phyloP scores from a whole-genome alignment of 2,113 vertebrate genomes.

The Anarrhichthys ocellatus region DNA sequence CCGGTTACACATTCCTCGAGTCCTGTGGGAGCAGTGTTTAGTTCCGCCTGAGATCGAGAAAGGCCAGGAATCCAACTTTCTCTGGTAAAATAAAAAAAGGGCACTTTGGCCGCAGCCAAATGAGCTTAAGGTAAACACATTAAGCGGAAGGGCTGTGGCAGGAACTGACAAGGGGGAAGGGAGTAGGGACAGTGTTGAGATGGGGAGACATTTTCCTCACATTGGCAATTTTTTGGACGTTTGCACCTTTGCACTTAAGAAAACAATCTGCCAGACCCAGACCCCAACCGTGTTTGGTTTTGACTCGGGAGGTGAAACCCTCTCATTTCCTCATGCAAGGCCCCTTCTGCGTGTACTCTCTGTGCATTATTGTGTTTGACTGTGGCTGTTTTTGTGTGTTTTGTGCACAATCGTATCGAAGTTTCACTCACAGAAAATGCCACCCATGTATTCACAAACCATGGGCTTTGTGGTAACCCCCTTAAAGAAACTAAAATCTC shows the following conservation, averaged over 20 bases:
- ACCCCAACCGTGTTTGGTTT: slow-evolving; percentile 57
- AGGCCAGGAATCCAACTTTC: slow-evolving; percentile 60
- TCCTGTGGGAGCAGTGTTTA: slow-evolving; percentile 66
- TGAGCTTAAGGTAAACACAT: slow-evolving; percentile 73
- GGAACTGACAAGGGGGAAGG: slow-evolving; percentile 46
- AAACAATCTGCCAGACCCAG: slow-evolving; percentile 70
- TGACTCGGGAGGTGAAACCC: slow-evolving; percentile 60
- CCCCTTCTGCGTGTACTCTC: slow-evolving; percentile 21
- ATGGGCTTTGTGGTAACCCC: slow-evolving; percentile 50
- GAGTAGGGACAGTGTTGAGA: slow-evolving; percentile 55
- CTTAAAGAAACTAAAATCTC: slow-evolving; percentile 57
- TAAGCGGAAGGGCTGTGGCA: slow-evolving; percentile 58
- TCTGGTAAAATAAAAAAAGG: slow-evolving; percentile 51
- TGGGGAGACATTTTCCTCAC: slow-evolving; percentile 69
- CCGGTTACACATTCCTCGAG: slow-evolving; percentile 55
- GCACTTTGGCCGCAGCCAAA: slow-evolving; percentile 55
- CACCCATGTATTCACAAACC: slow-evolving; percentile 59
- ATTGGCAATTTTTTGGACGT: slow-evolving; percentile 64
- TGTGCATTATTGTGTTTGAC: slow-evolving; percentile 25
- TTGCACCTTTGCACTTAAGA: slow-evolving; percentile 75
- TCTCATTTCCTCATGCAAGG: slow-evolving; percentile 63
- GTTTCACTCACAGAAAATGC: slow-evolving; percentile 57
- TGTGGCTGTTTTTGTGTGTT: slow-evolving; percentile 20
- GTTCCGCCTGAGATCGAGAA: slow-evolving; percentile 61
- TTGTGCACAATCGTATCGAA: slow-evolving; percentile 42